Base-by-base conservation (phyloP, 2,113 vertebrate species). In the Psilopogon haemacephalus region DNA sequence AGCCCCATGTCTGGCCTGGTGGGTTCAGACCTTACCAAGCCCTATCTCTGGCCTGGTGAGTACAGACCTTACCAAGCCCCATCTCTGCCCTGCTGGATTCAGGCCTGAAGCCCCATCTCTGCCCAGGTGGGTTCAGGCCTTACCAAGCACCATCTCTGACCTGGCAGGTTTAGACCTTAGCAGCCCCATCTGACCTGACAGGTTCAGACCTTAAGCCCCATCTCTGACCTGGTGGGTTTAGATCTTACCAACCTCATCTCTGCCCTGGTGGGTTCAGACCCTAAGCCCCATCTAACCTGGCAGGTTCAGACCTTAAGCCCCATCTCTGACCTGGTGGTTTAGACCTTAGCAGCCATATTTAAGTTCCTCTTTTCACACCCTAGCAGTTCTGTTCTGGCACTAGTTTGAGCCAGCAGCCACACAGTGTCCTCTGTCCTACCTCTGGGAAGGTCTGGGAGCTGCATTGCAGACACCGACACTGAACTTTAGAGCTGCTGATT, bases 391-490 rank as follows among this genome's bases (percentile, higher is more conserved):
- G 42, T 5, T 28, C 38, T 58, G 65, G 52, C 37, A 14, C 8
- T 7, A 28, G 26, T 32, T 18, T 24, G 48, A 46, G 63, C 65
- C 33, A 4, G 26, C n/a, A 48, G 3, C 8, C 19, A 1, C 6
- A 26, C 9, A 0, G 7, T 59, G 8, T 37, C 24, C 46, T 13
- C 9, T 19, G 30, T 70, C 48, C 55, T 37, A 12, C 5, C 46
- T 26, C 16, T 26, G 85, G 70, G 67, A 23, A 32, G 32, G 1
- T 13, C 16, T 56, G 42, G 67, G 81, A 59, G 59, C 74, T 68
- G 38, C 38, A 2, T 15, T 63, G n/a, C 33, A 28, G 14, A 3
- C 24, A 1, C 0, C 0, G 37, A 32, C 38, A 7, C 58, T 16
- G 42, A 54, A 4, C 27, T 18, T 16, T 15, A 46, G 74, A 28